phyloP scores from a whole-genome alignment of 2,113 vertebrate species.

The Pseudorhombus dupliciocellatus region DNA sequence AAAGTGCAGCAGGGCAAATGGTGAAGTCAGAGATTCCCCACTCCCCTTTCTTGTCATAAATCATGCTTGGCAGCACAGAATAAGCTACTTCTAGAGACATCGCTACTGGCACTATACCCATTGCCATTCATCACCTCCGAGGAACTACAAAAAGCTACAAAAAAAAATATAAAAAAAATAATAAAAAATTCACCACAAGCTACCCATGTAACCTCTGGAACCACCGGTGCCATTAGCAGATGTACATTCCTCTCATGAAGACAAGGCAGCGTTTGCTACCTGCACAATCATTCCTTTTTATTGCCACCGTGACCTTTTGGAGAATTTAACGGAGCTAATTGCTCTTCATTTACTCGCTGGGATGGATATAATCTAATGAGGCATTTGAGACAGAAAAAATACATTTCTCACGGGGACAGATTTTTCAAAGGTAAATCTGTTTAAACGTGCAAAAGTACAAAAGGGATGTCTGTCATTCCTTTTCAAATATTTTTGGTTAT shows the following conservation, averaged over 20 bases:
- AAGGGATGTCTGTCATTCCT: background rate
- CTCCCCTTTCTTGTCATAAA: constrained; percentile 78
- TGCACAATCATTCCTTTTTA: constrained; percentile 60
- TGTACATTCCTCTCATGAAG: constrained; percentile 53
- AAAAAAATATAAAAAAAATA: constrained; percentile 18
- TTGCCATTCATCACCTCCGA: constrained; percentile 80
- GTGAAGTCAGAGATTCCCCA: constrained; percentile 77
- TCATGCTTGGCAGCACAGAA: constrained; percentile 82
- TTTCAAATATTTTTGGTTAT: background rate
- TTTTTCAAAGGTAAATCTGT: constrained; percentile 38
- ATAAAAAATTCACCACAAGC: constrained; percentile 56
- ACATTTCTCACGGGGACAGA: constrained; percentile 33
- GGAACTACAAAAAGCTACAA: constrained; percentile 68
- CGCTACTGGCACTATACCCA: constrained; percentile 78
- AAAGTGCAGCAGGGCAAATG: constrained; percentile 80
- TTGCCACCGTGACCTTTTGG: constrained; percentile 56
- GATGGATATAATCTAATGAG: constrained; percentile 51
- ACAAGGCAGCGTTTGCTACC: constrained; percentile 56
- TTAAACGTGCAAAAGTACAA: constrained; percentile 1
- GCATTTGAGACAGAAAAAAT: constrained; percentile 42
- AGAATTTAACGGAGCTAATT: constrained; percentile 56
- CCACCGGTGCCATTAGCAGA: constrained; percentile 61
- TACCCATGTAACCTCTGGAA: constrained; percentile 59
- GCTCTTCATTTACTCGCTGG: constrained; percentile 58
- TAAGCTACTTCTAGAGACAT: constrained; percentile 79